Evolutionary conservation across 2,113 vertebrate genomes (phyloP), one percentile per base, ranked within the genome.

Genomic region (Thymallus thymallus): DNA sequence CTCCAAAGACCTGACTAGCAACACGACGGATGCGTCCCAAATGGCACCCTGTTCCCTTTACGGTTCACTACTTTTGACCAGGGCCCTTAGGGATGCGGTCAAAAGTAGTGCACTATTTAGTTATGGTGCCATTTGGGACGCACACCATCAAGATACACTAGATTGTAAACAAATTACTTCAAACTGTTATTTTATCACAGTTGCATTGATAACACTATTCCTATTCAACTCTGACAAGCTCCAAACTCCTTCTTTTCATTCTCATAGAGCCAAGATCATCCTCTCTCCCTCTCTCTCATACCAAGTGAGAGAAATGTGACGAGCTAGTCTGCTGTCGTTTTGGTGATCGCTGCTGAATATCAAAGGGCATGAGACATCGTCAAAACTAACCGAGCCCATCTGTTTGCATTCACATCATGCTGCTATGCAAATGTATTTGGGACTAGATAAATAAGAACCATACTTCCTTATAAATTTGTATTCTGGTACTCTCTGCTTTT

Each of bases 271-370:
- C 51, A 55, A 55, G 51, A 55, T 3, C 13, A 4, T 20, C 51
- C 13, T 20, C 16, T 55, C 51, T 55, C 35, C 35, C 9, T 41
- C 35, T 41, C 9, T 41, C 35, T 41, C 51, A 5, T 20, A 55
- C 20, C 56, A 60, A 22, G 56, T 60, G 56, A 60, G 56, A 10
- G n/a, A 9, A 60, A n/a, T 60, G 56, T 60, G 56, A 60, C 20
- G 23, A 60, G 56, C 56, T 60, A 7, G 56, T 73, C 48, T 51
- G 48, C 13, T 51, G 48, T 51, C 48, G 16, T 51, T 18, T 73
- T 68, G 66, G 55, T 73, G 61, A 56, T 73, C 41, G 63, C 48
- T 16, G 48, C 48, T 63, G 70, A 72, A 72, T 73, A 71, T 77
- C 58, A 76, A 78, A 77, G 72, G 56, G 51, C 48, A 61, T 18